Base-by-base conservation (phyloP, 1,140 invertebrate species). In the Araneus ventricosus region DNA sequence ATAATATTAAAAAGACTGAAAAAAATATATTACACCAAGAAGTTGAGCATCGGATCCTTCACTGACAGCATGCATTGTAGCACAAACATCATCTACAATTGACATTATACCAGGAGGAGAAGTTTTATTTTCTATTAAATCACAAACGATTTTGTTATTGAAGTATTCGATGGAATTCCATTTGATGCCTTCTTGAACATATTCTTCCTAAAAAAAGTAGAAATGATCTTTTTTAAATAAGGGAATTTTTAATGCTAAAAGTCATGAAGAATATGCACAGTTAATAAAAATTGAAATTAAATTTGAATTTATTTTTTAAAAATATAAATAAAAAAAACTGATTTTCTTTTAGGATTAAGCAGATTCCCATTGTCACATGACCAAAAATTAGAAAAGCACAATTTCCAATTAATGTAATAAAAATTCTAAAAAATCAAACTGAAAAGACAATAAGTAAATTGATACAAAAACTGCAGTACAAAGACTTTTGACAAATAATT, bases 131-230 rank as follows among this genome's bases (percentile, higher is more conserved):
- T 99, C 99, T 79, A 99, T 99, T 41, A 99, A 96, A 96, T 99
- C 99, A 94, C 99, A 99, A 95, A 99, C 99, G 0, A 99, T 98
- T 95, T 99, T 99, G 96, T 99, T 99, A 96, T 99, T 99, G 96
- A 99, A 99, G 96, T 99, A 99, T 95, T 99, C 98, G 92, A 99
- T 99, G 96, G 99, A 99, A 57, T 98, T 99, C 99, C 99, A 99
- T 93, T 98, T 98, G 93, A 99, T 99, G 94, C 98, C 98, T 95
- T 99, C 99, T 95, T 97, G 97, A 0, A 99, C 97, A 96, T 99
- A 99, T 95, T 99, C 99, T 95, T 99, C 99, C 96, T 99, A 98
- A 41, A 22, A n/a, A n/a, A 79, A 79, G 30, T 22, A 87, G 24
- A 87, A 87, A 87, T 5, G 1, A 34, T 37, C 0, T 6, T n/a